A percentile compares a stretch with the other conserved stretches of the same genome.
These are phyloP conservation scores for Lineus longissimus DNA, from an alignment of 1,140 invertebrate species.

Conservation along the genomic window DNA sequence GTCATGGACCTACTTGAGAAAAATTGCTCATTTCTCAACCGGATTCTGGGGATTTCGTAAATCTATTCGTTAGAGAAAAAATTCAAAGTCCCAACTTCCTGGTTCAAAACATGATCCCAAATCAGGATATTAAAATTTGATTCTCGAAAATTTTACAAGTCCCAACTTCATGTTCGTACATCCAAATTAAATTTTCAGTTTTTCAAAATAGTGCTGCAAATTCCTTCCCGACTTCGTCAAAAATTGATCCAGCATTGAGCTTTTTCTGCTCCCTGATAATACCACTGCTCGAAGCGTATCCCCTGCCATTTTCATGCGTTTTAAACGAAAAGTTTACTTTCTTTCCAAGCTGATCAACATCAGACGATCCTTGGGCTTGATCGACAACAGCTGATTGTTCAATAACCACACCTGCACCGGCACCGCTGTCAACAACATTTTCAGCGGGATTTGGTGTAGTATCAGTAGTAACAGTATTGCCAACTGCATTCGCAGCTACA, in stretches of 20 bases:
- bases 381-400: background rate
- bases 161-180: too few species aligned
- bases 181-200: background rate
- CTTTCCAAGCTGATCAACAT: background rate
- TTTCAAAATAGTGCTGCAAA: background rate
- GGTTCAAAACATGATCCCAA: background rate
- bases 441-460: too few species aligned
- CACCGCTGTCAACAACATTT: background rate
- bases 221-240: slow-evolving; percentile 3
- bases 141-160: background rate
- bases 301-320: background rate
- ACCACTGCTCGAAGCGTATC: background rate
- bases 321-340: slow-evolving; percentile 3
- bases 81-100: background rate
- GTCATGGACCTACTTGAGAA: too few species aligned
- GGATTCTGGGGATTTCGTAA: background rate
- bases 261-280: background rate
- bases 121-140: background rate
- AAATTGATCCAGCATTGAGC: background rate
- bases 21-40: background rate
- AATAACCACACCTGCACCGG: background rate
- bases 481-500: background rate
- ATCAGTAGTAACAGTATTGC: background rate
- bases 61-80: background rate
- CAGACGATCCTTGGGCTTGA: background rate